phyloP scores from a whole-genome alignment of 2,797 vertebrate genomes.

The Darevskia mixta region DNA sequence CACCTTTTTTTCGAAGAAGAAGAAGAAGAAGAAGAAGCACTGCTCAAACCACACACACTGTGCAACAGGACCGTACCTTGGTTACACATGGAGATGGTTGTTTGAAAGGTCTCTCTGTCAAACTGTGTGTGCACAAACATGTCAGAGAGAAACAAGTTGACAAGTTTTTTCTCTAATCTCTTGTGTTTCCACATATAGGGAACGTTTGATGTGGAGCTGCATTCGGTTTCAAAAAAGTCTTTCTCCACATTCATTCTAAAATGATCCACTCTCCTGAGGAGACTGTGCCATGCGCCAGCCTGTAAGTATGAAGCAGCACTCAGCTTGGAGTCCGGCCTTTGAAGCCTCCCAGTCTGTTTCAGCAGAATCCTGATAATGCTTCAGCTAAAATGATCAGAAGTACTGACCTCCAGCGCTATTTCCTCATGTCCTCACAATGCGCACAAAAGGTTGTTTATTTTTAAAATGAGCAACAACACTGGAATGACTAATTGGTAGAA shows the following conservation, averaged over 20 bases:
- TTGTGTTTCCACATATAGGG: neutral
- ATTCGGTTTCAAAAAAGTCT: neutral
- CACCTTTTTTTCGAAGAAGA: no score
- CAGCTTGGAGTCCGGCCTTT: neutral
- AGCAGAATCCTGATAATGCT: neutral
- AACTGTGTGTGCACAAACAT: neutral
- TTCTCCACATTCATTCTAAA: neutral
- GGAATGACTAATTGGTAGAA: slow-evolving; percentile 9
- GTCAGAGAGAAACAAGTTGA: neutral
- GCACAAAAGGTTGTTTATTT: neutral
- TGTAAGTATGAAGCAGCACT: neutral
- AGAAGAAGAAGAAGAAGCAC: neutral
- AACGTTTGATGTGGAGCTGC: no score
- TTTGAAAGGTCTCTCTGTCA: neutral
- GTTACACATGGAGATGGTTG: neutral
- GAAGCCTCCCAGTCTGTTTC: neutral
- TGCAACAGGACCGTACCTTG: neutral
- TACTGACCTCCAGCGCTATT: slow-evolving; percentile 7
- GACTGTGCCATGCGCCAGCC: neutral
- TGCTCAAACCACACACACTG: neutral
- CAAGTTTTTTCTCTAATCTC: neutral
- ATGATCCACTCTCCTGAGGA: neutral
- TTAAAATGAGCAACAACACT: neutral
- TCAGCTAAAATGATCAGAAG: slow-evolving; percentile 43
- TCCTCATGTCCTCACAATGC: slow-evolving; percentile 20